Evolutionary conservation across 2,113 vertebrate genomes (phyloP), one percentile per base, ranked within the genome.

Genomic region (Amblyopsis rosae): DNA sequence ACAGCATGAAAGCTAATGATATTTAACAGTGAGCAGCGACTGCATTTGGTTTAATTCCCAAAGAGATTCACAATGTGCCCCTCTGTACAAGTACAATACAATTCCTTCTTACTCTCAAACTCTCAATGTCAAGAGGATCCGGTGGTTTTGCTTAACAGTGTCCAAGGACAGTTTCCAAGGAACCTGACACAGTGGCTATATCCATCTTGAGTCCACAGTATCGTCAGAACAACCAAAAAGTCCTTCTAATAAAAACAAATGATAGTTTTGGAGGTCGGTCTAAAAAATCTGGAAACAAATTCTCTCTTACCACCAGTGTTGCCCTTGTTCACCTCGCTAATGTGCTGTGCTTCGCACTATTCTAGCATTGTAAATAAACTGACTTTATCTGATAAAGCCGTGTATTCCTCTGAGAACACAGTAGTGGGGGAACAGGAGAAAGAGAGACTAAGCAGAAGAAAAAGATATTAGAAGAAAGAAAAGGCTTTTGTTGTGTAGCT

Each of bases 311-410:
- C n/a, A 35, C 16, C 6, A 35, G 83, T 65, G 48, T 19, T 41
- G 47, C 58, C 78, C 73, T 76, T 83, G 73, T 65, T 62, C 64
- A 77, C 80, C 81, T 35, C 58, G 55, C 69, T 65, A 65, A 75
- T 67, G 72, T 61, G 62, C 53, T 69, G 32, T 62, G 65, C 76
- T 54, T 59, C 51, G n/a, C 17, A 45, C 59, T 55, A 19, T 16
- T 59, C 65, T 64, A 55, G 26, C 45, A 66, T 67, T 61, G 59
- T 57, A 77, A 72, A 79, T 73, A 79, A 66, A 72, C 58, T 73
- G 26, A 67, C 70, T 17, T 65, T 26, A 69, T 79, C 74, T 73
- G 79, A 81, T 83, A 60, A 75, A 76, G 17, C 46, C 54, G 70
- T 81, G 80, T 81, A 62, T 54, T 69, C 45, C 19, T 41, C 35